Conservation (phyloP, 2,888 invertebrate species). For the Anagyrus pseudococci region DNA sequence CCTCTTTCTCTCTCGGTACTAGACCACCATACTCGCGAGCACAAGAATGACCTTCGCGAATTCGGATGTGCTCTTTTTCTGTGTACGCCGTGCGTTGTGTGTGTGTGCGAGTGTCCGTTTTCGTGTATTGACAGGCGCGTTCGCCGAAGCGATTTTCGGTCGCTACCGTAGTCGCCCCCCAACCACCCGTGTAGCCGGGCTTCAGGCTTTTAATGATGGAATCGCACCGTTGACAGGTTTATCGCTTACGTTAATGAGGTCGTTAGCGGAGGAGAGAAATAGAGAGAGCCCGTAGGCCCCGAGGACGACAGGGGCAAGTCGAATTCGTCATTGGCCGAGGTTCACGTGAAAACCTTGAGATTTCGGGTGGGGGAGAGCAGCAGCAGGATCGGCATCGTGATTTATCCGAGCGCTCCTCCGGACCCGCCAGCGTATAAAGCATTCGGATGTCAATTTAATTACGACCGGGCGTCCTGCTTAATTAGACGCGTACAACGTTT, state of each 20-base stretch:
- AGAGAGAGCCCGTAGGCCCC: neutral
- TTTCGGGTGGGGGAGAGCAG: no score
- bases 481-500: constrained; percentile 4
- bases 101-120: no score
- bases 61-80: no score
- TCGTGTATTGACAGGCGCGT: neutral
- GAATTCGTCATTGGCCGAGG: constrained; percentile 16
- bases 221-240: constrained; percentile 28
- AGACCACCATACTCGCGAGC: no score
- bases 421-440: constrained; percentile 4
- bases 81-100: no score
- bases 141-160: constrained; percentile 15
- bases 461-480: neutral
- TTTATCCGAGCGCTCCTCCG: neutral
- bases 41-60: no score
- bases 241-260: constrained; percentile 32
- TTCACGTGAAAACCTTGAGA: constrained; percentile 13
- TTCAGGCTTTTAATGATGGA: constrained; percentile 24
- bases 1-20: no score
- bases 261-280: constrained; percentile 9
- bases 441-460: constrained; percentile 13
- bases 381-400: no score
- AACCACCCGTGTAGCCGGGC: neutral
- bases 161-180: no score
- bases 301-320: neutral